Evolutionary conservation across 2,888 invertebrate genomes (phyloP), one percentile per base, ranked within the genome.

Genomic region (Stenodema calcarata): DNA sequence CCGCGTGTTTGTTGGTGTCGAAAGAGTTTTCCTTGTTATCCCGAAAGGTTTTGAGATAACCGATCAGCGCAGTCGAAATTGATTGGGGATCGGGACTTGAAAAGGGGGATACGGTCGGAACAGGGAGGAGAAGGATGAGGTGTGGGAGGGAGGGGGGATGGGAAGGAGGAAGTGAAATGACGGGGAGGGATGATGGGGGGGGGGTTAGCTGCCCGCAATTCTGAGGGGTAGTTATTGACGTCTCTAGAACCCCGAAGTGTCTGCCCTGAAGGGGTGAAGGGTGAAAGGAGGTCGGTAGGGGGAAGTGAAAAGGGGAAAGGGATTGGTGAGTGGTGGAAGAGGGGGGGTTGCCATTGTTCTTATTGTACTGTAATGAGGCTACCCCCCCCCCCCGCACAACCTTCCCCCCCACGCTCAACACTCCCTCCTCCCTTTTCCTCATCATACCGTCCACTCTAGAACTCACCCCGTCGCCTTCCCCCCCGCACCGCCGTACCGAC

Each of bases 311-410:
- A 7, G 62, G 83, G 62, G 83, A 44, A 44, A 69, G 79, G 6
- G 79, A 27, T 42, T 83, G 80, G 69, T 78, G 41, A 14, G 78
- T 16, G 12, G 84, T 69, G 75, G 73, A 80, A 6, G 87, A 87
- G 44, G 30, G 78, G 75, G 84, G 88, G 83, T 86, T 79, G 84
- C 88, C 86, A 89, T 89, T 89, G 89, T 89, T 89, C 89, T 89
- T 89, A 89, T 89, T 89, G 89, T 89, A 88, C 85, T 87, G 86
- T 89, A 88, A 89, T 89, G 89, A 89, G 84, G 88, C 87, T 50
- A 41, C 86, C 86, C 87, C 76, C 35, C 50, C 42, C 11, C 62
- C 42, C n/a, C 14, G 7, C 35, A n/a, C n/a, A n/a, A n/a, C 87
- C 79, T 4, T 76, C 75, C 11, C n/a, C 42, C 73, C 50, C 14